These are phyloP conservation scores for Percopsis omiscomaycus DNA, from an alignment of 2,797 vertebrate genomes.

Conservation along the genomic window DNA sequence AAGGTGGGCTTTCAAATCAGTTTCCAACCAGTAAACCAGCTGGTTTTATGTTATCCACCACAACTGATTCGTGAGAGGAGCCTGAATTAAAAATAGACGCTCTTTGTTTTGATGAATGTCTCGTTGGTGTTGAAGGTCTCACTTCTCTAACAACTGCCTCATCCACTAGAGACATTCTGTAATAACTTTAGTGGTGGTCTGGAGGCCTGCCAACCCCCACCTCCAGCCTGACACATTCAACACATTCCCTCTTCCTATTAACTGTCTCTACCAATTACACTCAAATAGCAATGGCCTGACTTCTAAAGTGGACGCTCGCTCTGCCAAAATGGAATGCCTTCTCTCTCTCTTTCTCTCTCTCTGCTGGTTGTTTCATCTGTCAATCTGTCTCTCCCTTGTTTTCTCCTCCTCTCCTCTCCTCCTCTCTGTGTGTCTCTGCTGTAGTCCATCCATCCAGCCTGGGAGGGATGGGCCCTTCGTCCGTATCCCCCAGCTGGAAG, in stretches of 20 bases:
- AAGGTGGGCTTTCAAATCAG: too few species aligned
- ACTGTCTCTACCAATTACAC: conserved; percentile 45
- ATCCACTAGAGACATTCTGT: conserved; percentile 21
- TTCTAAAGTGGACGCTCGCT: conserved; percentile 28
- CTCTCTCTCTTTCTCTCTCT: background rate
- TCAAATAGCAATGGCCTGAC: conserved; percentile 26
- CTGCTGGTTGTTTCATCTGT: background rate
- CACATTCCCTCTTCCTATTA: conserved; percentile 50
- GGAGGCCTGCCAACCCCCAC: conserved; percentile 51
- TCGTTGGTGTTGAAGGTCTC: background rate
- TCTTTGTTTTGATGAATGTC: background rate
- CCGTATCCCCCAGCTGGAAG: conserved; percentile 88
- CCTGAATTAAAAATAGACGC: too few species aligned
- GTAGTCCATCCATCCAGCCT: conserved; percentile 85
- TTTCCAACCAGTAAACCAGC: too few species aligned
- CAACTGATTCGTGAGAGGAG: too few species aligned
- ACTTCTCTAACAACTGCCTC: background rate
- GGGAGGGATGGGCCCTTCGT: conserved; percentile 81
- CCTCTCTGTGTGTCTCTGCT: background rate
- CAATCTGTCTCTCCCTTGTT: background rate
- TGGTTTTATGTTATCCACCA: too few species aligned
- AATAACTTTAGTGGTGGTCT: conserved; percentile 48
- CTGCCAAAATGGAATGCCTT: background rate
- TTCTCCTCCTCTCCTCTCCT: conserved; percentile 9
- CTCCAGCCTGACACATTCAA: conserved; percentile 36